These are phyloP conservation scores for Drosophila punjabiensis DNA, from an alignment of 1,140 invertebrate species.

Conservation along the genomic window DNA sequence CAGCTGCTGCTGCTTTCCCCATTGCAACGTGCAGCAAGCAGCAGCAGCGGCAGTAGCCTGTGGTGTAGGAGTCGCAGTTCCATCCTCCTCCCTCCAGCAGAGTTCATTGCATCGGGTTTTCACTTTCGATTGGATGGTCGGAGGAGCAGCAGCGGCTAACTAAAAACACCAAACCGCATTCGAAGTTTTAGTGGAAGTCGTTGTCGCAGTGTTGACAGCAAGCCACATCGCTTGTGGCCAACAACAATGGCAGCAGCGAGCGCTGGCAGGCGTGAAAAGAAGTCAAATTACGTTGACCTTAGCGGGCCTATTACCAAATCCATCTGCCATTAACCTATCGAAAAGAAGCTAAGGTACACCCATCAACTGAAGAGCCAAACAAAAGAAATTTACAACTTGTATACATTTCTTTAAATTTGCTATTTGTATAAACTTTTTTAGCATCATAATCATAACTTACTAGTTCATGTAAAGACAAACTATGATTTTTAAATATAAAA, in stretches of 20 bases:
- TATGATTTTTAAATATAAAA: background rate
- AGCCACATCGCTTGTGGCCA: slow-evolving; percentile 37
- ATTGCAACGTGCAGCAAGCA: slow-evolving; percentile 20
- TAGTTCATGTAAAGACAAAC: background rate
- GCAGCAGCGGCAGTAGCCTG: background rate
- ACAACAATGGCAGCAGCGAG: slow-evolving; percentile 33
- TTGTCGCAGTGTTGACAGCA: slow-evolving; percentile 41
- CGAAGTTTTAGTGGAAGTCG: slow-evolving; percentile 14
- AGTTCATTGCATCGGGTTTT: slow-evolving; percentile 64
- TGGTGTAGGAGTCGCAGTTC: slow-evolving; percentile 46
- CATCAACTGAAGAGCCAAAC: background rate
- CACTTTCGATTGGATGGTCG: slow-evolving; percentile 53
- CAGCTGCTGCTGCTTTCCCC: slow-evolving; percentile 51
- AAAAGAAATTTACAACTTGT: background rate
- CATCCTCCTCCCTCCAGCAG: slow-evolving; percentile 30
- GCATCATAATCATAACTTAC: too few species aligned
- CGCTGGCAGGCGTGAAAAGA: slow-evolving; percentile 46
- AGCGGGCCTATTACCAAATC: slow-evolving; percentile 31
- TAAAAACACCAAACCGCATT: slow-evolving; percentile 47
- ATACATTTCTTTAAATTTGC: background rate
- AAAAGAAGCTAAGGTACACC: background rate
- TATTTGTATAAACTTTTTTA: background rate
- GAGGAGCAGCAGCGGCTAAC: slow-evolving; percentile 7
- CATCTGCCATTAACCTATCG: slow-evolving; percentile 18
- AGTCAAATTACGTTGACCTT: slow-evolving; percentile 53